Conservation (phyloP, 1,140 invertebrate genomes). For the Onthophagus taurus region DNA sequence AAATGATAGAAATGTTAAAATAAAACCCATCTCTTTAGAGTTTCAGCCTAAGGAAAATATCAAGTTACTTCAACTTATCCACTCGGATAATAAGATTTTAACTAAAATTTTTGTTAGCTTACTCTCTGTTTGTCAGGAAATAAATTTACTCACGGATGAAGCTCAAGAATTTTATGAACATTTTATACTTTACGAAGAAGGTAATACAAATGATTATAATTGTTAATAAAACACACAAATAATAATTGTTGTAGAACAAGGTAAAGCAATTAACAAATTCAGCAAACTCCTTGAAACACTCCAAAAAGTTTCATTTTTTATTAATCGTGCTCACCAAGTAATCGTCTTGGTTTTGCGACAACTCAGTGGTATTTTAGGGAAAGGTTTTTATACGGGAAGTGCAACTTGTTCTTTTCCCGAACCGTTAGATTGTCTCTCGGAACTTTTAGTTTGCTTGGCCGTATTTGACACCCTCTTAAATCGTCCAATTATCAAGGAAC, state of each 20-base stretch:
- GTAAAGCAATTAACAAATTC: constrained; percentile 16
- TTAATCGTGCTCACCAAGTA: constrained; percentile 56
- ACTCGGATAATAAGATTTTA: constrained; percentile 72
- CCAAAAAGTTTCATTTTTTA: constrained; percentile 56
- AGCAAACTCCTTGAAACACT: constrained; percentile 43
- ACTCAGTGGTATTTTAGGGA: constrained; percentile 49
- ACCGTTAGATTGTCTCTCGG: constrained; percentile 53
- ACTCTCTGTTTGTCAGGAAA: constrained; percentile 68
- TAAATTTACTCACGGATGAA: constrained; percentile 57
- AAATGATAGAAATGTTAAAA: constrained; percentile 34
- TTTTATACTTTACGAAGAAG: constrained; percentile 55
- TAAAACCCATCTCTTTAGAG: constrained; percentile 49
- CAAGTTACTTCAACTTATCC: constrained; percentile 56
- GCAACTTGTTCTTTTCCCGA: constrained; percentile 39
- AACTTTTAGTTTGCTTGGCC: constrained; percentile 58
- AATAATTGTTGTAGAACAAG: constrained; percentile 8
- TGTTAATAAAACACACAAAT: constrained; percentile 9
- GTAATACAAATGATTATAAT: constrained; percentile 23
- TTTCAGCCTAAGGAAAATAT: constrained; percentile 51
- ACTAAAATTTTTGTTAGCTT: constrained; percentile 76
- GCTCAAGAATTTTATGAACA: constrained; percentile 53
- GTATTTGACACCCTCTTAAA: constrained; percentile 63
- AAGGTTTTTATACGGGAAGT: constrained; percentile 38
- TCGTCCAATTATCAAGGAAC: constrained; percentile 51
- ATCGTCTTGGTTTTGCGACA: constrained; percentile 56